Percentiles rank a stretch among this genome's conserved stretches.
Conservation (phyloP, 30 jellyfish, hydroid and myxozoan species). For the Hydractinia echinata region DNA sequence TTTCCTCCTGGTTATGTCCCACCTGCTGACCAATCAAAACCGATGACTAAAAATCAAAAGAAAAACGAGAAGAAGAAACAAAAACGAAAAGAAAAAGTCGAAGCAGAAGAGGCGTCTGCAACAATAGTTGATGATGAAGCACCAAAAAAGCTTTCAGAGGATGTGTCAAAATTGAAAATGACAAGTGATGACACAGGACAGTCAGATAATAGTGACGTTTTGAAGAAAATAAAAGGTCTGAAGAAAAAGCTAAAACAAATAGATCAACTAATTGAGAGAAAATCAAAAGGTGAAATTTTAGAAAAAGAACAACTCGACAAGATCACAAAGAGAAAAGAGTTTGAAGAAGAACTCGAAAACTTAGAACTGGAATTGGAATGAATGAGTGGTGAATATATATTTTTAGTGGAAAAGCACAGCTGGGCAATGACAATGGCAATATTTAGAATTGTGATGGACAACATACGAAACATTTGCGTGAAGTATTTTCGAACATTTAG, state of each 20-base stretch:
- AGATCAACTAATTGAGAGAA: conserved; percentile 67
- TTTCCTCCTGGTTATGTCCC: conserved; percentile 83
- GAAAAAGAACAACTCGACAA: conserved; percentile 78
- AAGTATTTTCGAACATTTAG: too few relatives aligned
- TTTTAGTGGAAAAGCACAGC: too few relatives aligned
- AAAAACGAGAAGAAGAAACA: conserved; percentile 75
- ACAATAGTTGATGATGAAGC: not conserved
- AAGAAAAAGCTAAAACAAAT: conserved; percentile 77
- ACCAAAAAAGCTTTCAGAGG: not conserved
- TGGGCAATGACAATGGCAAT: too few relatives aligned
- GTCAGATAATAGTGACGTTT: not conserved
- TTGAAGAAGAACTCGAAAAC: conserved; percentile 75
- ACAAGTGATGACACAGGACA: not conserved
- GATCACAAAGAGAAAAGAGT: conserved; percentile 43
- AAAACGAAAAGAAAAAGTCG: conserved; percentile 52
- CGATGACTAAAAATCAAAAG: conserved; percentile 69
- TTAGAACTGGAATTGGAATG: conserved; percentile 43
- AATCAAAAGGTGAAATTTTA: conserved; percentile 53
- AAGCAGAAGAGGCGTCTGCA: not conserved
- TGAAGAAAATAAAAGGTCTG: conserved; percentile 58
- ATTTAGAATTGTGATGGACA: too few relatives aligned
- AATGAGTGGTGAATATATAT: conserved; percentile 13
- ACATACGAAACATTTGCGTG: too few relatives aligned
- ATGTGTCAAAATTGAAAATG: not conserved
- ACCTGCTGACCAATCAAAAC: conserved; percentile 34